phyloP scores from a whole-genome alignment of 1,140 invertebrate species.

The Stenopsyche tienmushanensis region DNA sequence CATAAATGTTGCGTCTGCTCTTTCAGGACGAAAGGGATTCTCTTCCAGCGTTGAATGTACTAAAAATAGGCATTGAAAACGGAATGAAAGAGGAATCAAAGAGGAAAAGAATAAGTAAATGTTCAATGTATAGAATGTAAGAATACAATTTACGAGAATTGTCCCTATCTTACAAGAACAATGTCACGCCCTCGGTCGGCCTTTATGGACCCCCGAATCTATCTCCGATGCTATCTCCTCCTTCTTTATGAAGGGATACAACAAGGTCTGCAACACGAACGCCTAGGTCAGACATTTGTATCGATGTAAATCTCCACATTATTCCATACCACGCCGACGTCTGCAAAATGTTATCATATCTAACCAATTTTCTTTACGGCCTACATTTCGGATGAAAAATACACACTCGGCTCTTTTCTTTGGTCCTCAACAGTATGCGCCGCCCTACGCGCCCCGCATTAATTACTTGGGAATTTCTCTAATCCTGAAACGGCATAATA shows the following conservation, averaged over 20 bases:
- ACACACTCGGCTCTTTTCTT: not conserved
- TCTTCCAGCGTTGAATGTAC: no score
- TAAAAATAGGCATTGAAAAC: no score
- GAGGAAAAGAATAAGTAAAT: no score
- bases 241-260: constrained; percentile 1
- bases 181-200: not conserved
- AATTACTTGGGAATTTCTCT: not conserved
- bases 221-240: not conserved
- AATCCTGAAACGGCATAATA: not conserved
- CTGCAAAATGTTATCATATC: not conserved
- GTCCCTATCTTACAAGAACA: not conserved
- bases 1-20: no score
- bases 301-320: not conserved
- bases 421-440: not conserved
- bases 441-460: not conserved
- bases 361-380: constrained; percentile 4
- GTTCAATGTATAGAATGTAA: no score
- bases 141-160: not conserved
- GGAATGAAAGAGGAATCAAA: no score
- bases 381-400: not conserved
- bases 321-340: not conserved
- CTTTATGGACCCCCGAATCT: not conserved
- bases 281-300: not conserved
- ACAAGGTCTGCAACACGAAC: not conserved
- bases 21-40: no score